Percentiles rank a stretch among this genome's conserved stretches.
These are phyloP conservation scores for Ennomos quercinarius DNA, from an alignment of 2,888 invertebrate species.

Conservation along the genomic window DNA sequence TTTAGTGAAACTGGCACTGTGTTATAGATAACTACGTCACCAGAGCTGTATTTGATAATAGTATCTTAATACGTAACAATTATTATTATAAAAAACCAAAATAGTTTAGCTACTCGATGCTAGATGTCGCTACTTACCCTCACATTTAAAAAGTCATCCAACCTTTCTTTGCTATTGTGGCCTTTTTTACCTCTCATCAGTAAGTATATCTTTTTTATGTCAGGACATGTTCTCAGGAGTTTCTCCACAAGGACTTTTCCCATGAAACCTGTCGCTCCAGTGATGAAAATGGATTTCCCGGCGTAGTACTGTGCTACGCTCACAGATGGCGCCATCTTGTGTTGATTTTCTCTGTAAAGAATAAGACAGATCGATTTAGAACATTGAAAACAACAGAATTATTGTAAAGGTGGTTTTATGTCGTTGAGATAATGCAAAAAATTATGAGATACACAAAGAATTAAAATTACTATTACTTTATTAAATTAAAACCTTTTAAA, in stretches of 20 bases:
- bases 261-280: slow-evolving; percentile 94
- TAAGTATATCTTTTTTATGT: slow-evolving; percentile 88
- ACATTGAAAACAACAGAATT: too few relatives aligned
- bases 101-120: slow-evolving; percentile 35
- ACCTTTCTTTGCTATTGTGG: slow-evolving; percentile 85
- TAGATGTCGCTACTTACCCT: slow-evolving; percentile 72
- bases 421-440: too few relatives aligned
- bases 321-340: slow-evolving; percentile 66
- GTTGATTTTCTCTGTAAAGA: slow-evolving; percentile 34
- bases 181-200: slow-evolving; percentile 91
- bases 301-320: slow-evolving; percentile 85
- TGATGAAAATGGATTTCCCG: slow-evolving; percentile 88
- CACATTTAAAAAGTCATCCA: slow-evolving; percentile 84
- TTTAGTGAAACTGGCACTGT: too few relatives aligned
- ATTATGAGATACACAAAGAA: too few relatives aligned
- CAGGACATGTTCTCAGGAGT: slow-evolving; percentile 89
- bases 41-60: too few relatives aligned
- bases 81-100: not conserved
- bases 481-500: too few relatives aligned
- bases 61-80: too few relatives aligned
- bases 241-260: slow-evolving; percentile 94
- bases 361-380: not conserved
- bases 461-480: too few relatives aligned
- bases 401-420: too few relatives aligned
- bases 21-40: too few relatives aligned